Conservation (phyloP, 2,797 vertebrate species). For the Macroramphosus scolopax region DNA sequence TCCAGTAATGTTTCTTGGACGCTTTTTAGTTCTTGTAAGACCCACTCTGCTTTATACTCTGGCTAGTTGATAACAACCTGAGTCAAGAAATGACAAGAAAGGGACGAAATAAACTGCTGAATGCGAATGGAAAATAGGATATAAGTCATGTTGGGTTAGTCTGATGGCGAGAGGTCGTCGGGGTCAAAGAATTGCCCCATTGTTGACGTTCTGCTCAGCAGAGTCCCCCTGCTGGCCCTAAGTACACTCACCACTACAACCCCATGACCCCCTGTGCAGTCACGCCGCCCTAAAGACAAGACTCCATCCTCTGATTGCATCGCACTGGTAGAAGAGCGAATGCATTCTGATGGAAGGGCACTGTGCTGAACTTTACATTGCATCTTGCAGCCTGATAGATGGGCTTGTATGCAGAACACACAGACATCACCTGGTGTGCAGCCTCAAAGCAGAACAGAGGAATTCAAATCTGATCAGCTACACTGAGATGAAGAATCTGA, state of each 20-base stretch:
- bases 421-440: conserved; percentile 58
- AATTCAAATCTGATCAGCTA: conserved; percentile 53
- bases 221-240: conserved; percentile 37
- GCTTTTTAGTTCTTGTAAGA: no score
- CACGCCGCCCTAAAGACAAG: conserved; percentile 51
- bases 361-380: conserved; percentile 50
- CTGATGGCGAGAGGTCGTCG: conserved; percentile 45
- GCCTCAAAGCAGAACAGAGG: conserved; percentile 50
- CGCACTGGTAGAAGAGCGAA: conserved; percentile 41
- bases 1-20: no score
- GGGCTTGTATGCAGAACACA: conserved; percentile 71
- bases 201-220: conserved; percentile 31
- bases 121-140: conserved; percentile 55
- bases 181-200: conserved; percentile 30
- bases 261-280: conserved; percentile 44
- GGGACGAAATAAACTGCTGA: conserved; percentile 59
- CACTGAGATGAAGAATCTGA: conserved; percentile 44
- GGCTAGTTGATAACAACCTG: no score
- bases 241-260: conserved; percentile 30
- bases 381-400: conserved; percentile 62
- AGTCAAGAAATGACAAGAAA: conserved; percentile 27
- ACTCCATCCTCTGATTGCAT: conserved; percentile 40
- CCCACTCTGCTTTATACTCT: no score
- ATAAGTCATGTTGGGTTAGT: conserved; percentile 31
- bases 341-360: conserved; percentile 55